Base-by-base conservation (phyloP, 2,797 vertebrate species). In the Geotrypetes seraphini region DNA sequence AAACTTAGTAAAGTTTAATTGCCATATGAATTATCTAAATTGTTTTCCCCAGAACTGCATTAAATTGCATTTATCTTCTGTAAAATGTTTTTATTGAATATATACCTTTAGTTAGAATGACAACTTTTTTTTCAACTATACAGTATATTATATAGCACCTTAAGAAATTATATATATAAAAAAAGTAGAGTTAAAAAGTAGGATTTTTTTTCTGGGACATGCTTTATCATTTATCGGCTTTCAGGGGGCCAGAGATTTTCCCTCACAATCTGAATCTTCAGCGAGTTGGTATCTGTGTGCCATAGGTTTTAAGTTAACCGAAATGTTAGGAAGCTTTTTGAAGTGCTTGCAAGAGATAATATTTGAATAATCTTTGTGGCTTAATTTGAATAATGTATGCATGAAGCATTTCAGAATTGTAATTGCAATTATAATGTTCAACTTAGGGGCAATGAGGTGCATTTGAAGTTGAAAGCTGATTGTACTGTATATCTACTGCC, bases 351-450 rank as follows among this genome's bases (percentile, higher is more conserved):
- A 69, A 37, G 46, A 73, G 75, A 75, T 73, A 71, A 74, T 63
- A 60, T 67, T 69, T 73, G 67, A 78, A 76, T 76, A 79, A 81
- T 78, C 71, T 48, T 53, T 58, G 61, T 52, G 36, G 44, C 25
- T 33, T 27, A 45, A 78, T 84, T 80, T 79, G 63, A 79, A 79
- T 81, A 79, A 80, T 79, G 76, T 76, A 83, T 81, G 71, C 71
- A 70, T 46, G 60, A 66, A 59, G 39, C 33, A 38, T 36, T 47
- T 54, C 53, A 53, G 58, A 73, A 47, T 50, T 71, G 47, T 72
- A 73, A 78, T 73, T 77, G 59, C 74, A 80, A 74, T 80, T 71
- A 80, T n/a, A 61, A 47, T 40, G 51, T 56, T 73, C 50, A 49
- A 48, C 44, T 78, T 50, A 35, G 56, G 37, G 47, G 57, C 53